A percentile compares a stretch with the other conserved stretches of the same genome.
Evolutionary conservation across 2,888 invertebrate species (phyloP).

Genomic region (Ctena decussata): DNA sequence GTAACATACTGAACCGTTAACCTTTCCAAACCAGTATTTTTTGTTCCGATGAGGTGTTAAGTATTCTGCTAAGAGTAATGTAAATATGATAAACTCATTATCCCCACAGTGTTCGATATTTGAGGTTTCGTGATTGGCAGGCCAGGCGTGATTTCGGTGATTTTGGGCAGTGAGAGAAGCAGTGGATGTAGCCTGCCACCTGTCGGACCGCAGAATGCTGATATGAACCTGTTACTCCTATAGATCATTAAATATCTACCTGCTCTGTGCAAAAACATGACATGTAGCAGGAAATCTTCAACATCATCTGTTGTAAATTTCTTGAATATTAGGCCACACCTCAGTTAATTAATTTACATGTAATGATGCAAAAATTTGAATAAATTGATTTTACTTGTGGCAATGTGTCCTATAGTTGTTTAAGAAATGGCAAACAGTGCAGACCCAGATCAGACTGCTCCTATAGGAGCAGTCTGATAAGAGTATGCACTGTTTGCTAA

Average conservation of each 20-base stretch:
- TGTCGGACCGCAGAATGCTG: background rate
- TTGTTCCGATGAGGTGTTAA: background rate
- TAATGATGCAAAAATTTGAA: too few species aligned
- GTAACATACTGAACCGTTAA: background rate
- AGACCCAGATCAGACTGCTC: too few species aligned
- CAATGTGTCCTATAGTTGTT: too few species aligned
- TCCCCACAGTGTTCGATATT: background rate
- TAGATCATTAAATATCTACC: background rate
- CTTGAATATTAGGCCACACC: too few species aligned
- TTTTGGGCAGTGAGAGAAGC: background rate
- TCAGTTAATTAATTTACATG: too few species aligned
- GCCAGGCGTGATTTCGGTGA: background rate
- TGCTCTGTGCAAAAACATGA: background rate
- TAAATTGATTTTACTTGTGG: too few species aligned
- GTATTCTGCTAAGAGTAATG: background rate
- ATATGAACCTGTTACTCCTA: background rate
- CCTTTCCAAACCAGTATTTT: background rate
- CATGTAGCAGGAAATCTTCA: background rate
- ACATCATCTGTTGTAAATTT: too few species aligned
- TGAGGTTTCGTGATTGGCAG: background rate
- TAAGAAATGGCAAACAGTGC: too few species aligned
- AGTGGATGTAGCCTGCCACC: background rate
- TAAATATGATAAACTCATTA: slow-evolving; percentile 1
- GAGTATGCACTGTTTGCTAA: too few species aligned
- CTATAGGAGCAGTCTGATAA: too few species aligned